Percentiles rank a stretch among this genome's conserved stretches.
These are phyloP conservation scores for Halocynthia aurantium DNA, from an alignment of 23 tunicate genomes.

Conservation along the genomic window DNA sequence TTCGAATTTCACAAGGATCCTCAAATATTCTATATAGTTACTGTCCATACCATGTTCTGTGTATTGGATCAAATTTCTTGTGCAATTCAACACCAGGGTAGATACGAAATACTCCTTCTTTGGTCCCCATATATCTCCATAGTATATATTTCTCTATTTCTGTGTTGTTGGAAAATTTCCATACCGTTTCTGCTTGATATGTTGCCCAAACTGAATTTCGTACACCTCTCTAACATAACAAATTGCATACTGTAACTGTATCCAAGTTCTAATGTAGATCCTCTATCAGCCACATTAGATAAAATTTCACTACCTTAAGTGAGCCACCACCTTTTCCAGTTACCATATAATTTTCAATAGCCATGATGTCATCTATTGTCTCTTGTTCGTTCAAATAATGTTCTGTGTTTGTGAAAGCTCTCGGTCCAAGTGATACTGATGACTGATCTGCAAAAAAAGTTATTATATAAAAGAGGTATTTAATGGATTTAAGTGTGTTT, in stretches of 20 bases:
- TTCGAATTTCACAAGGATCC: too few relatives aligned
- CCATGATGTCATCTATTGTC: constrained; percentile 20
- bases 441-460: constrained; percentile 34
- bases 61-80: constrained; percentile 37
- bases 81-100: constrained; percentile 51
- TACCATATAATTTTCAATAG: constrained; percentile 34
- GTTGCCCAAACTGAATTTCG: constrained; percentile 26
- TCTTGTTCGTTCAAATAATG: constrained; percentile 7
- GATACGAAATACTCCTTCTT: constrained; percentile 50
- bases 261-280: background rate
- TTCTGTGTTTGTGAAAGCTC: constrained; percentile 35
- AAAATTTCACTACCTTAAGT: background rate
- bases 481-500: background rate
- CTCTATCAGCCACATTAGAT: too few relatives aligned
- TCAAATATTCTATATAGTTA: background rate
- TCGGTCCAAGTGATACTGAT: constrained; percentile 33
- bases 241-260: background rate
- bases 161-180: constrained; percentile 13
- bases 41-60: constrained; percentile 45
- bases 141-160: constrained; percentile 27
- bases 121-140: constrained; percentile 65
- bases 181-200: constrained; percentile 9
- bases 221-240: background rate
- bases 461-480: background rate
- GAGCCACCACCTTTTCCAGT: constrained; percentile 28